These are phyloP conservation scores for Idaea aversata DNA, from an alignment of 2,888 invertebrate genomes.

Conservation along the genomic window DNA sequence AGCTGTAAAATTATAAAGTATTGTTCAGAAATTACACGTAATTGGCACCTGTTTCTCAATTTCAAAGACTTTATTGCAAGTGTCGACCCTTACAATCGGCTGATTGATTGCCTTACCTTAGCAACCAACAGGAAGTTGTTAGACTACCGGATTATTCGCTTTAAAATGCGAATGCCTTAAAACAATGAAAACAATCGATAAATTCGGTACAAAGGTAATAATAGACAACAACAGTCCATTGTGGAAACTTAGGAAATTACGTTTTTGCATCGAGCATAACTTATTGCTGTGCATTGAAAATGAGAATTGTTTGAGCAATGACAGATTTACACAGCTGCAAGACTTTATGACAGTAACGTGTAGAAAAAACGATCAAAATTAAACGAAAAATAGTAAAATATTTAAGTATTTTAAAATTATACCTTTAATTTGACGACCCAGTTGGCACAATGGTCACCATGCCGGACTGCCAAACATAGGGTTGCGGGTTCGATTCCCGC, in stretches of 20 bases:
- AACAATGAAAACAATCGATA: conserved; percentile 42
- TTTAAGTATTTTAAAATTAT: no score
- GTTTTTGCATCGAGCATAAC: conserved; percentile 16
- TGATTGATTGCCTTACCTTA: background rate
- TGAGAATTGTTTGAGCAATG: conserved; percentile 21
- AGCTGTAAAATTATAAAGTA: background rate
- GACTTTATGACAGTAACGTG: conserved; percentile 8
- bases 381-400: no score
- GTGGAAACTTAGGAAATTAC: conserved; percentile 28
- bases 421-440: no score
- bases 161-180: conserved; percentile 36
- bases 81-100: background rate
- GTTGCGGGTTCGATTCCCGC: no score
- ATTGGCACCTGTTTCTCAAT: no score
- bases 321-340: conserved; percentile 23
- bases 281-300: conserved; percentile 18
- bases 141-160: conserved; percentile 42
- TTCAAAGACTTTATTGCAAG: background rate
- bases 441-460: no score
- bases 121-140: conserved; percentile 52
- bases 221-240: conserved; percentile 13
- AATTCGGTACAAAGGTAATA: conserved; percentile 29
- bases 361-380: background rate
- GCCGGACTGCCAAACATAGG: no score
- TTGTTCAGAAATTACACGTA: background rate